Conservation (phyloP, 2,888 invertebrate species). For the Aphodius granarius region DNA sequence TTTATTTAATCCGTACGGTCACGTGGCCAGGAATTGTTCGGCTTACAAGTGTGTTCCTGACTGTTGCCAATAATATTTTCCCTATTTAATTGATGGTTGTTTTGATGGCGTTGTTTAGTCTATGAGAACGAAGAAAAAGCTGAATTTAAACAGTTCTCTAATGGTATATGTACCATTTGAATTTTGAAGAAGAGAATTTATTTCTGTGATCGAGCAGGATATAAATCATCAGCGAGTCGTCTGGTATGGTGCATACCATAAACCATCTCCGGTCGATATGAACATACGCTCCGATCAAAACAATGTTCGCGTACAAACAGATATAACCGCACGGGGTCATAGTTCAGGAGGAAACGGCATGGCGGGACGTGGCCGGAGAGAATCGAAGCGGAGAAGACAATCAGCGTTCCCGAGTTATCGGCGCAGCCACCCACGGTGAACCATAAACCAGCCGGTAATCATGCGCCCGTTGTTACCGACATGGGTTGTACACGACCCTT, state of each 20-base stretch:
- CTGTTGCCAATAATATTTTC: constrained; percentile 10
- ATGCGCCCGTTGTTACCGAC: constrained; percentile 40
- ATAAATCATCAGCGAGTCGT: not conserved
- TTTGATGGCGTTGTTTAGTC: not conserved
- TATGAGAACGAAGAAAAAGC: not conserved
- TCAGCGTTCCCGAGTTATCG: constrained; percentile 31
- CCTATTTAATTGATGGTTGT: not conserved
- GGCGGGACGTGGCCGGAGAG: constrained; percentile 18
- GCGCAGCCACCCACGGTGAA: constrained; percentile 40
- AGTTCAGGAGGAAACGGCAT: constrained; percentile 17
- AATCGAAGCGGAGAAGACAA: constrained; percentile 32
- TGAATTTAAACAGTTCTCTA: no score
- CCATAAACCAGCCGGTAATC: constrained; percentile 42
- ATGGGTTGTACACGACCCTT: constrained; percentile 37
- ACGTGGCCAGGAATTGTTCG: constrained; percentile 23
- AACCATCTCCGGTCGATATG: constrained; percentile 10
- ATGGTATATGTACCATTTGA: no score
- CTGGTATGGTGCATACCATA: not conserved
- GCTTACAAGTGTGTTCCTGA: not conserved
- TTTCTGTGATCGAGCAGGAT: not conserved
- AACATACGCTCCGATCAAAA: constrained; percentile 10
- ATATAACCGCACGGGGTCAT: constrained; percentile 18
- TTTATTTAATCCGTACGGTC: constrained; percentile 27
- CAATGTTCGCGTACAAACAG: constrained; percentile 16
- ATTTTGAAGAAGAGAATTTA: not conserved